phyloP scores from a whole-genome alignment of 2,888 invertebrate species.

The Sphinx pinastri region DNA sequence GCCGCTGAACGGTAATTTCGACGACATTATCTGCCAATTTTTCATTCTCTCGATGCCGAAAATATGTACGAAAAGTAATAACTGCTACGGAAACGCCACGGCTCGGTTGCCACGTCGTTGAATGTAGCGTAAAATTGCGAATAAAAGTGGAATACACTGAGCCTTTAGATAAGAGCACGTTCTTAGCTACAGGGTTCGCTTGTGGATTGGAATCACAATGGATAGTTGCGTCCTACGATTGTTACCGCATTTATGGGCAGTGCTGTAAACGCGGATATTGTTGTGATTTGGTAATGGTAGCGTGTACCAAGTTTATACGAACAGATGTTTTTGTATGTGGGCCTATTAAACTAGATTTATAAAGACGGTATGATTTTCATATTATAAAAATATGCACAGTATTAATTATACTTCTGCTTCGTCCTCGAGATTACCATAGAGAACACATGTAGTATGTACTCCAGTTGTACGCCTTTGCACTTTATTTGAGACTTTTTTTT shows the following conservation, averaged over 20 bases:
- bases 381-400: no score
- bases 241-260: neutral
- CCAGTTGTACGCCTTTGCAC: no score
- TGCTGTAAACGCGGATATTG: slow-evolving; percentile 1
- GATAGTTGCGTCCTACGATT: neutral
- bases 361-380: no score
- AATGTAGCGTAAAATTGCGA: slow-evolving; percentile 30
- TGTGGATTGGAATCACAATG: neutral
- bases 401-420: no score
- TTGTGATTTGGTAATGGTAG: neutral
- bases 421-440: no score
- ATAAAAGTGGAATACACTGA: slow-evolving; percentile 27
- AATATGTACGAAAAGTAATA: neutral
- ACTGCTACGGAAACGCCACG: slow-evolving; percentile 18
- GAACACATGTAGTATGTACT: no score
- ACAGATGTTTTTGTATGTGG: neutral
- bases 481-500: no score
- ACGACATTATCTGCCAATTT: slow-evolving; percentile 4
- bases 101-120: slow-evolving; percentile 28
- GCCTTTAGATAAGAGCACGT: slow-evolving; percentile 20
- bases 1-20: neutral
- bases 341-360: neutral
- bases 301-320: neutral
- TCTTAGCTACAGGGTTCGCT: slow-evolving; percentile 19
- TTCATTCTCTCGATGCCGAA: slow-evolving; percentile 12